phyloP scores from a whole-genome alignment of 2,888 invertebrate species.

The Caenorhabditis becei region DNA sequence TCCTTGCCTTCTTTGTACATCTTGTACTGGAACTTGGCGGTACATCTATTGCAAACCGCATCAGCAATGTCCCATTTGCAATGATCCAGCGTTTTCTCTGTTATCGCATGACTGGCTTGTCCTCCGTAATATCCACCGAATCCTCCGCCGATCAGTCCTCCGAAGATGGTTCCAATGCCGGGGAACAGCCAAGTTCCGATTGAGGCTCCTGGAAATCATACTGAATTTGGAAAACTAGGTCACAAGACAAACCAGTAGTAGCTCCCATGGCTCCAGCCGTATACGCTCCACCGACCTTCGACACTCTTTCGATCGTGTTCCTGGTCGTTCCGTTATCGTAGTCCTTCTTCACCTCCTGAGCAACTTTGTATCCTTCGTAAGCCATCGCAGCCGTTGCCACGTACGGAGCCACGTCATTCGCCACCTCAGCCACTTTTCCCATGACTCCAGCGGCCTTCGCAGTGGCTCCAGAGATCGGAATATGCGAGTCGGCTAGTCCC shows the following conservation, averaged over 20 bases:
- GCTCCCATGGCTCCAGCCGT: slow-evolving; percentile 11
- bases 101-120: slow-evolving; percentile 5
- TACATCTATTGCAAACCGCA: neutral
- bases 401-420: slow-evolving; percentile 12
- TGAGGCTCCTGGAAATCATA: neutral
- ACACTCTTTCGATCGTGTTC: slow-evolving; percentile 8
- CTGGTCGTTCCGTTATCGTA: slow-evolving; percentile 20
- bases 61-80: slow-evolving; percentile 16
- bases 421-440: slow-evolving; percentile 23
- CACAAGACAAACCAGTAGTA: slow-evolving; percentile 1
- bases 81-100: slow-evolving; percentile 2
- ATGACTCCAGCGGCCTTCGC: slow-evolving; percentile 12
- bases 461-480: slow-evolving; percentile 8
- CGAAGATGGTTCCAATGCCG: slow-evolving; percentile 30
- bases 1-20: neutral
- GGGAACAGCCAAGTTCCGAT: slow-evolving; percentile 18
- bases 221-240: neutral
- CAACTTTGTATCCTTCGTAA: slow-evolving; percentile 17
- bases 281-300: neutral
- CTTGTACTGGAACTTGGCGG: neutral
- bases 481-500: slow-evolving; percentile 19
- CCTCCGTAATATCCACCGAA: slow-evolving; percentile 5
- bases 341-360: slow-evolving; percentile 12
- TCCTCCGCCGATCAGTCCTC: slow-evolving; percentile 9
- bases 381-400: slow-evolving; percentile 6